phyloP scores from a whole-genome alignment of 2,113 vertebrate genomes.

The Entomyzon cyanotis region DNA sequence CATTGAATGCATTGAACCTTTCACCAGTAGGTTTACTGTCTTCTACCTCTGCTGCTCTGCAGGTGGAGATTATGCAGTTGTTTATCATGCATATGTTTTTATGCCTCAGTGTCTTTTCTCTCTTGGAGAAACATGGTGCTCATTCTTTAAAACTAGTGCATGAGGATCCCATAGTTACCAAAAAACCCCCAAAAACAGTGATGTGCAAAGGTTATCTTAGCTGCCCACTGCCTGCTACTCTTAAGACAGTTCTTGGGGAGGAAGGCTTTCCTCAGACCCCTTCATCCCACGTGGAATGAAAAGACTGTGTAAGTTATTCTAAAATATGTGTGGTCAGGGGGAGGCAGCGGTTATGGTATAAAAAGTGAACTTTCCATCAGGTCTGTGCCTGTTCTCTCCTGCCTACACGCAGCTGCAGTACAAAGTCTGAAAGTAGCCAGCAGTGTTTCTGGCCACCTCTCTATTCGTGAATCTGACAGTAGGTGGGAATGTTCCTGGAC shows the following conservation, averaged over 20 bases:
- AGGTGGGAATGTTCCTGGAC: slow-evolving; percentile 24
- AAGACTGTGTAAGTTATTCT: not conserved
- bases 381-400: not conserved
- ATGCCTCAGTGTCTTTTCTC: not conserved
- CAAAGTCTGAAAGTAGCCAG: not conserved
- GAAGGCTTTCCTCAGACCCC: not conserved
- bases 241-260: not conserved
- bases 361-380: not conserved
- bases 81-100: not conserved
- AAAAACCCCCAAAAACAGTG: not conserved
- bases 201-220: not conserved
- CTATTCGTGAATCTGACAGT: not conserved
- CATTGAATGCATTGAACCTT: not conserved
- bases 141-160: not conserved
- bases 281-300: not conserved
- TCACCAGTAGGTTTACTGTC: not conserved
- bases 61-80: not conserved
- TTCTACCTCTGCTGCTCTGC: not conserved
- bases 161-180: not conserved
- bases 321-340: not conserved
- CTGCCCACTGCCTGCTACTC: not conserved
- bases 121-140: not conserved
- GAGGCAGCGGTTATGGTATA: not conserved
- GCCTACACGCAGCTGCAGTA: not conserved
- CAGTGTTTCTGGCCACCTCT: not conserved